phyloP scores from a whole-genome alignment of 2,888 invertebrate species.

The Eristalis pertinax region DNA sequence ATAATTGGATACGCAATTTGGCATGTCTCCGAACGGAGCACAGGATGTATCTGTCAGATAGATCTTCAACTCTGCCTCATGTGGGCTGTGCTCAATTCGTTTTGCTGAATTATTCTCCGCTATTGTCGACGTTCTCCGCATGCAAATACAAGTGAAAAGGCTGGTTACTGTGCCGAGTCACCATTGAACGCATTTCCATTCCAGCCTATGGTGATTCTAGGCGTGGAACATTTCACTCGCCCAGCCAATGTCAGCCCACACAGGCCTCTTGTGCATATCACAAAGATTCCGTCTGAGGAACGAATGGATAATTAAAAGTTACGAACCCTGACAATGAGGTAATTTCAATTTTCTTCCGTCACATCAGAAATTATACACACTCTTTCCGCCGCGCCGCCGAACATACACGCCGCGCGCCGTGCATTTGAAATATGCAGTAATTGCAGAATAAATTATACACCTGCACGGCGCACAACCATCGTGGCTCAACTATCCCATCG shows the following conservation, averaged over 20 bases:
- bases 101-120: background rate
- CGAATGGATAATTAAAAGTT: slow-evolving; percentile 21
- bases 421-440: slow-evolving; percentile 56
- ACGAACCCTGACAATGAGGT: slow-evolving; percentile 65
- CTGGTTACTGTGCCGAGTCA: no score
- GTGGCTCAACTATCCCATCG: slow-evolving; percentile 57
- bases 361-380: slow-evolving; percentile 55
- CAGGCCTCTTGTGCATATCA: background rate
- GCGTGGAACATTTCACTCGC: background rate
- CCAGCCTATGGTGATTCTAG: background rate
- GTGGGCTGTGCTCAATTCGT: background rate
- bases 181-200: background rate
- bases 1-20: background rate
- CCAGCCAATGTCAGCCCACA: background rate
- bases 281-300: background rate
- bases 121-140: background rate
- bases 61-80: background rate
- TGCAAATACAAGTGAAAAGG: no score
- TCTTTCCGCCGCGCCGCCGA: slow-evolving; percentile 6
- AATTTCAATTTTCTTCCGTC: slow-evolving; percentile 59
- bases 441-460: slow-evolving; percentile 65
- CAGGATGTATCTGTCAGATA: no score
- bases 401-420: slow-evolving; percentile 24
- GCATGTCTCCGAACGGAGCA: no score
- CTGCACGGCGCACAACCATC: slow-evolving; percentile 60